Base-by-base conservation (phyloP, 2,797 vertebrate genomes). In the Nyctibius grandis region DNA sequence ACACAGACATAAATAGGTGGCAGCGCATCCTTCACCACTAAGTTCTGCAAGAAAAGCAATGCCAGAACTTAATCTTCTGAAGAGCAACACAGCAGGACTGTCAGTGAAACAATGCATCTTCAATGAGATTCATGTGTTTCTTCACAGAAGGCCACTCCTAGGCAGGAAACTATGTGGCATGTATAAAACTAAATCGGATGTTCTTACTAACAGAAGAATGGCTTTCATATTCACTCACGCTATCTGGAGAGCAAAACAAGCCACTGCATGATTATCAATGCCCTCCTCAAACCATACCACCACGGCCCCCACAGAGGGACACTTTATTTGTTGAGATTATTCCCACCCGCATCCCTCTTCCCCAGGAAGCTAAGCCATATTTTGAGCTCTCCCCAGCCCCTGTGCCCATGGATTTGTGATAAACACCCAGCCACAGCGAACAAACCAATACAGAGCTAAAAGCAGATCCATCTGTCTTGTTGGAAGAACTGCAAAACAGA, bases 301-400 rank as follows among this genome's bases (percentile, higher is more conserved):
- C 17, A 40, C 48, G 10, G 26, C 34, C 15, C 17, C 40, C 67
- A 29, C 13, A 79, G 60, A 74, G 7, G 14, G 19, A 10, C 21
- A 40, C 25, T 20, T 88, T 34, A 6, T 47, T 25, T 69, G 9
- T 36, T 70, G 21, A 31, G 8, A 14, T 82, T 87, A 79, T 82
- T 81, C 19, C 44, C 13, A 45, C 15, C 4, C 34, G 79, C 42
- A 50, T 36, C 17, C 9, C 0, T 0, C 33, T 45, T 70, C 40
- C 16, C 12, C 26, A 22, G 33, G 63, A 93, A 85, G 15, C n/a
- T 16, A 82, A 44, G 15, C 15, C 2, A 0, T 22, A 22, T 21
- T 69, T 23, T 2, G 4, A 88, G 40, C 20, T 77, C 48, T 65
- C 8, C 15, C 26, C 59, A 64, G 28, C 6, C 19, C 9, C 44